Evolutionary conservation across 2,797 vertebrate species (phyloP), one percentile per base, ranked within the genome.

Genomic region (Huso huso): DNA sequence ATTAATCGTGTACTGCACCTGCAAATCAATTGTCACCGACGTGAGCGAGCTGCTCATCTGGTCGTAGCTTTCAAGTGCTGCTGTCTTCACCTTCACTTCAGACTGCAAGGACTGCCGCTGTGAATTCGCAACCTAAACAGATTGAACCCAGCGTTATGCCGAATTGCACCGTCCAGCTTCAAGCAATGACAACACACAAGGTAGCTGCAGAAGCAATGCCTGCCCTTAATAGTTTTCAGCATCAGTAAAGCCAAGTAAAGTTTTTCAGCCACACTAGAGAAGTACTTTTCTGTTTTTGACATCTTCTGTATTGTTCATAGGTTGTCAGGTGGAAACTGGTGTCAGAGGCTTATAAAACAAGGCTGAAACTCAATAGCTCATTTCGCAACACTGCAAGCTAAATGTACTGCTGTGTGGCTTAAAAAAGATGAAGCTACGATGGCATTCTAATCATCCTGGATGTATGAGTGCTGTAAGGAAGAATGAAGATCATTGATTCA

Each of bases 21-120:
- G 97, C 76, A 97, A 79, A 80, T 86, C 84, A 53, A 99, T 82
- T 79, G 96, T 97, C 73, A 92, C 81, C 5, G 91, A 83, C 49
- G 93, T 92, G 69, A 98, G 86, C 3, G 93, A 91, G 68, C 82
- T 93, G 85, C 95, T 98, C 92, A 95, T 92, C 79, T 92, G 84
- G 74, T 91, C 92, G 70, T 95, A 93, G 78, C 86, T 94, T 10
- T 97, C 93, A 88, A 99, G 88, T 68, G 94, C 95, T 18, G 87
- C 75, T 0, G 90, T 92, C 70, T 96, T 88, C 48, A 90, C 73
- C 77, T 78, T 90, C 70, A 95, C 89, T 79, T 97, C 94, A 61
- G 83, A 86, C 83, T 97, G 91, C 71, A 97, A 85, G 69, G 89
- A 91, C 67, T 83, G 87, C 69, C 89, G 87, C 51, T 91, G 90